Conservation (phyloP, 2,113 vertebrate genomes). For the Chloropsis hardwickii region DNA sequence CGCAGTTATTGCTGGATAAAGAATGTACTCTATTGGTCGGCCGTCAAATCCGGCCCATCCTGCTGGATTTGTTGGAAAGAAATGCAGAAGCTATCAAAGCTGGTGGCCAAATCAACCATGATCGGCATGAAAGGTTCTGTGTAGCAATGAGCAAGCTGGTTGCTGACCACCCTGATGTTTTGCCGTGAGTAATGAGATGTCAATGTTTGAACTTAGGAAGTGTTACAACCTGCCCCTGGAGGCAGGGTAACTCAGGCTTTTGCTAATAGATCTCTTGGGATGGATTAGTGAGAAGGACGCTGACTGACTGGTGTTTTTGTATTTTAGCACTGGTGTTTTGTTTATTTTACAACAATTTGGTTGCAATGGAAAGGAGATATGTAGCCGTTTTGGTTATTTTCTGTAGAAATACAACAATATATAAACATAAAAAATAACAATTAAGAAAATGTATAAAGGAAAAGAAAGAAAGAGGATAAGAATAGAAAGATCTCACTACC, state of each 20-base stretch:
- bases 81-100: conserved; percentile 84
- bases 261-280: background rate
- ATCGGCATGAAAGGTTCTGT: conserved; percentile 92
- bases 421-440: background rate
- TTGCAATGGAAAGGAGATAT: background rate
- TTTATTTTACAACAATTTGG: background rate
- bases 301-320: background rate
- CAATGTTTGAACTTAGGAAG: background rate
- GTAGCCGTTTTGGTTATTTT: background rate
- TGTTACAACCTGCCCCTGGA: background rate
- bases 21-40: conserved; percentile 86
- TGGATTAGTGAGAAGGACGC: background rate
- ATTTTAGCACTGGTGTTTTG: background rate
- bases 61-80: conserved; percentile 92
- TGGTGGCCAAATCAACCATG: conserved; percentile 84
- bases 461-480: background rate
- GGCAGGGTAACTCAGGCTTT: background rate
- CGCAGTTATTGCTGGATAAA: conserved; percentile 88
- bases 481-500: background rate
- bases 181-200: conserved; percentile 79
- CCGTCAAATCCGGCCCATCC: conserved; percentile 85
- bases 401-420: background rate
- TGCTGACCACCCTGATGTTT: conserved; percentile 83
- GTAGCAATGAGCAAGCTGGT: conserved; percentile 94
- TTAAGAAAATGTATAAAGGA: background rate